phyloP scores from a whole-genome alignment of 2,113 vertebrate genomes.

The Lonchura striata region DNA sequence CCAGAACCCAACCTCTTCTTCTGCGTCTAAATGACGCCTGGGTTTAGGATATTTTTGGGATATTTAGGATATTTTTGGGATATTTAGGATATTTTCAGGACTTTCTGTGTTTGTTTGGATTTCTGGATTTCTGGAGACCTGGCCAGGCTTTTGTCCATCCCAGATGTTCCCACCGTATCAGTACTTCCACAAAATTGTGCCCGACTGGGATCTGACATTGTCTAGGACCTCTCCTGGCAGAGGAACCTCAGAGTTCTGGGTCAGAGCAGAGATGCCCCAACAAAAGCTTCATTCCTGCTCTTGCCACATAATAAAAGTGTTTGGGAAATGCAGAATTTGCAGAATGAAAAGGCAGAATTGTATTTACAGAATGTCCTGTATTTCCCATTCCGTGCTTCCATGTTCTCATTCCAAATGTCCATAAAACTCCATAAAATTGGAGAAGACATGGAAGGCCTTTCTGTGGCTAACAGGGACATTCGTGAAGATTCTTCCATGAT shows the following conservation, averaged over 20 bases:
- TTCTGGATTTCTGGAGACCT: not conserved
- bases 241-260: not conserved
- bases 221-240: not conserved
- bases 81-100: not conserved
- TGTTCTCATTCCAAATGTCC: not conserved
- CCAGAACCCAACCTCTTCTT: not conserved
- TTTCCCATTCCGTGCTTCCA: not conserved
- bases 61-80: not conserved
- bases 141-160: not conserved
- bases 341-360: not conserved
- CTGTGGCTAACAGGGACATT: not conserved
- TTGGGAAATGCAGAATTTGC: not conserved
- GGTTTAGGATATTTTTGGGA: not conserved
- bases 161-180: not conserved
- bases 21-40: not conserved
- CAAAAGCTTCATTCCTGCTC: not conserved
- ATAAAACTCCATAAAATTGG: not conserved
- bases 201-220: not conserved
- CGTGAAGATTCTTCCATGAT: not conserved
- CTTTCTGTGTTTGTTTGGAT: not conserved
- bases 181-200: not conserved
- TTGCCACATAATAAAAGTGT: not conserved
- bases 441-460: not conserved
- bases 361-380: not conserved
- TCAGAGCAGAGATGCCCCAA: not conserved